Evolutionary conservation across 2,888 invertebrate genomes (phyloP).

Genomic region (Hydrotaea cyrtoneurina): DNA sequence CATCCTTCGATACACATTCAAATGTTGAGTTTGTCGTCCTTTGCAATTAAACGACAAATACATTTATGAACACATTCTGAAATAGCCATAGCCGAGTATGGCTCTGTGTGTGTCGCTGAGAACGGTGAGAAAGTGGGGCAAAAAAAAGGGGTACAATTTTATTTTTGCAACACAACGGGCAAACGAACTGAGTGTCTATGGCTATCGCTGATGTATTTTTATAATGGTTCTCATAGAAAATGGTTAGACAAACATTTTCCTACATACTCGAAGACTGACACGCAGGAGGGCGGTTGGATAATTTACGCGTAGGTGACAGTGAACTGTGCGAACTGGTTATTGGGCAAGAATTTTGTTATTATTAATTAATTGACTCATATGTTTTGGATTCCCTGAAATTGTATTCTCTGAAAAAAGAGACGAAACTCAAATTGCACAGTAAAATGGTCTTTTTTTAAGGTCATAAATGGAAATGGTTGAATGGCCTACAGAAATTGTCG

Average conservation of each 20-base stretch:
- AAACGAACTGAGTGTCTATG: conserved; percentile 6
- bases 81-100: conserved; percentile 5
- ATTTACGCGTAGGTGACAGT: background rate
- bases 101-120: background rate
- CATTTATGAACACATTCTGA: conserved; percentile 47
- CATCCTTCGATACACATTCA: conserved; percentile 4
- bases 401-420: too few species aligned
- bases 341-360: too few species aligned
- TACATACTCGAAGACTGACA: background rate
- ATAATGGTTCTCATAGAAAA: conserved; percentile 47
- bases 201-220: conserved; percentile 48
- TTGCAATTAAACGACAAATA: conserved; percentile 50
- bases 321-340: too few species aligned
- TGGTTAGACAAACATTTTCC: conserved; percentile 40
- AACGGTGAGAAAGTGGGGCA: background rate
- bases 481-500: too few species aligned
- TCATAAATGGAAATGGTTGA: too few species aligned
- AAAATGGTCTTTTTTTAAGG: too few species aligned
- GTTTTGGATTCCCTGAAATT: too few species aligned
- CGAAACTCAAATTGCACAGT: too few species aligned
- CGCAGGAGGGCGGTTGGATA: background rate
- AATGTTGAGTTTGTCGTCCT: conserved; percentile 23
- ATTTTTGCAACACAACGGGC: background rate
- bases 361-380: too few species aligned
- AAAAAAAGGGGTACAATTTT: background rate